Percentiles rank a stretch among this genome's conserved stretches.
Conservation (phyloP, 2,113 vertebrate genomes). For the Sphaerodactylus townsendi region DNA sequence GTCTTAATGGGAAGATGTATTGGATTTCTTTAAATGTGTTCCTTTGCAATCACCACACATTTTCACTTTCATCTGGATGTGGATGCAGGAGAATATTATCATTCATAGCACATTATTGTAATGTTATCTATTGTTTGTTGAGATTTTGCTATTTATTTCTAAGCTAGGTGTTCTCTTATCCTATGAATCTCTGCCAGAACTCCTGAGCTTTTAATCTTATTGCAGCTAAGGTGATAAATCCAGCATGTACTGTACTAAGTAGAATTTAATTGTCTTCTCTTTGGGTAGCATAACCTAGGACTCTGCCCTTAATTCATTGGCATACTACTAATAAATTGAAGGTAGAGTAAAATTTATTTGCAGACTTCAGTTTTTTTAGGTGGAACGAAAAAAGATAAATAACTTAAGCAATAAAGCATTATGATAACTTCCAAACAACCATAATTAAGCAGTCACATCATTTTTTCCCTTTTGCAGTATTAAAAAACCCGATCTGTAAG, state of each 20-base stretch:
- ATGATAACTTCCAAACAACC: neutral
- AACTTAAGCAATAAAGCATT: neutral
- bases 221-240: constrained; percentile 24
- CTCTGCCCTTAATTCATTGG: constrained; percentile 16
- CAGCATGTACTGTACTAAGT: neutral
- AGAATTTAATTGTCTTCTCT: constrained; percentile 12
- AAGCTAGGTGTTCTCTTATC: neutral
- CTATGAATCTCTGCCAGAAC: neutral
- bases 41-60: neutral
- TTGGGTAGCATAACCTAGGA: neutral
- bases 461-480: constrained; percentile 76
- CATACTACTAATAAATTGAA: constrained; percentile 17
- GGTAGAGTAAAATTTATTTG: constrained; percentile 14
- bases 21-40: rapidly evolving
- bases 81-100: neutral
- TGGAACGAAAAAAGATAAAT: neutral
- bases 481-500: constrained; percentile 93
- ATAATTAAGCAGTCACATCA: neutral
- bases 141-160: constrained; percentile 19
- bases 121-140: rapidly evolving
- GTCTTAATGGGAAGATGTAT: neutral
- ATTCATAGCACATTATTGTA: neutral
- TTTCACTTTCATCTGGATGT: neutral
- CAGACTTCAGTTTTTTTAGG: constrained; percentile 26
- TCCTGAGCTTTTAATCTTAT: neutral